These are phyloP conservation scores for Halocynthia roretzi DNA, from an alignment of 23 tunicate genomes.

Conservation along the genomic window DNA sequence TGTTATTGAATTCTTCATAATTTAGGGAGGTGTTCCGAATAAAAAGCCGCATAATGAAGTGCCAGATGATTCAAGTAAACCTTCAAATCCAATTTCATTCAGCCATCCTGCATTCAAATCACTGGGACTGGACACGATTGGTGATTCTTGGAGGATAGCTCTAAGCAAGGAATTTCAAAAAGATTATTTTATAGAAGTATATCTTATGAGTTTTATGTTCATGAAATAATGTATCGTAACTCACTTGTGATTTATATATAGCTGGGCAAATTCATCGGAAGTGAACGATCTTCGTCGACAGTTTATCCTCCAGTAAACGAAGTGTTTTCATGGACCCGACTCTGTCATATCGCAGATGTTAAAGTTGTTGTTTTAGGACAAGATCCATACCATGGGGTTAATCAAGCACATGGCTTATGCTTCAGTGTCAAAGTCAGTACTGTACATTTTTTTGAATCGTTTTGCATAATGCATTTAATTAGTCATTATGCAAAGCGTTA, in stretches of 20 bases:
- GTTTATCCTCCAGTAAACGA: slow-evolving; percentile 65
- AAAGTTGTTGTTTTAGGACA: slow-evolving; percentile 99
- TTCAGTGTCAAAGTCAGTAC: slow-evolving; percentile 87
- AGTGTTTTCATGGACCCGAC: slow-evolving; percentile 83
- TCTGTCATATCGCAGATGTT: slow-evolving; percentile 41
- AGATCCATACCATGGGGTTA: slow-evolving; percentile 96
- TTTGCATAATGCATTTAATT: neutral
- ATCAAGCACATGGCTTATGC: slow-evolving; percentile 98
- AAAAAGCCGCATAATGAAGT: no score
- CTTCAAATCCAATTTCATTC: no score
- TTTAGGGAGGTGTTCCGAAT: no score
- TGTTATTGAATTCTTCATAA: no score
- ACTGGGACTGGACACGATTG: slow-evolving; percentile 14
- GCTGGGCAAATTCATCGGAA: slow-evolving; percentile 42
- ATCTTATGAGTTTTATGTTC: neutral
- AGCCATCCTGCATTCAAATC: neutral
- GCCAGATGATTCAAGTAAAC: no score
- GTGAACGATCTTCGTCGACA: slow-evolving; percentile 34
- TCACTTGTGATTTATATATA: neutral
- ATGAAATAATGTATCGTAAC: neutral
- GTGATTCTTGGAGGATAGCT: slow-evolving; percentile 27
- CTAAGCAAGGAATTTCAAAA: slow-evolving; percentile 24
- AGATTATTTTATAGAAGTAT: slow-evolving; percentile 23
- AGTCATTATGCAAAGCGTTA: neutral
- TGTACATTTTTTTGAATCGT: no score